Percentiles rank a stretch among this genome's conserved stretches.
Conservation (phyloP, 1,140 invertebrate genomes). For the Aphelinus certus region DNA sequence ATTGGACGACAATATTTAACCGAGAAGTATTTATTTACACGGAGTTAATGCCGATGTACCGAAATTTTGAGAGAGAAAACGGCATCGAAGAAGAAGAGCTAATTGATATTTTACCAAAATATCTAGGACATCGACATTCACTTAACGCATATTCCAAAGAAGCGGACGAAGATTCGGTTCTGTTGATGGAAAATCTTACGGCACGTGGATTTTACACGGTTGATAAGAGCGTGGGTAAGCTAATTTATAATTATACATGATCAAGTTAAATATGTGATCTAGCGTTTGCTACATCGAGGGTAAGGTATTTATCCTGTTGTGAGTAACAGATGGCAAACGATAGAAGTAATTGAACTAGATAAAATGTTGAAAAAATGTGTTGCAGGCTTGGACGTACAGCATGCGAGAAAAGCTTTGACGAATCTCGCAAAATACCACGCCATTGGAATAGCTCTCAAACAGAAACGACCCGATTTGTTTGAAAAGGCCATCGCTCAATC, state of each 20-base stretch:
- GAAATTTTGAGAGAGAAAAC: background rate
- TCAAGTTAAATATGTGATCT: no score
- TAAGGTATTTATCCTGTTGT: no score
- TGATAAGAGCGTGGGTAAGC: background rate
- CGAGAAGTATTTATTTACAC: background rate
- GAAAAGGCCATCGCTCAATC: slow-evolving; percentile 39
- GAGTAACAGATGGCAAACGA: no score
- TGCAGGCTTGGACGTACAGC: slow-evolving; percentile 64
- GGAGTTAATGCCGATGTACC: background rate
- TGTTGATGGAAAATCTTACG: background rate
- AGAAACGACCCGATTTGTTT: slow-evolving; percentile 65
- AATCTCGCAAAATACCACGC: slow-evolving; percentile 70
- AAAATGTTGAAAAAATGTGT: background rate
- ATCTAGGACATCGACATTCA: background rate
- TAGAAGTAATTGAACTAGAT: no score
- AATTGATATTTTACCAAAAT: slow-evolving; percentile 1
- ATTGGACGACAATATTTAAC: background rate
- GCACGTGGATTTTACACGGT: background rate
- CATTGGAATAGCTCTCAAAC: slow-evolving; percentile 67
- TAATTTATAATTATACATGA: background rate
- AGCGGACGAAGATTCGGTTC: background rate
- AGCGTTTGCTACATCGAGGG: no score
- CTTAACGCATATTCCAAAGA: background rate
- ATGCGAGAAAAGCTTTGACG: slow-evolving; percentile 62
- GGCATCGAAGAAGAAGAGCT: slow-evolving; percentile 46